Evolutionary conservation across 2,113 vertebrate genomes (phyloP), one percentile per base, ranked within the genome.

Genomic region (Rissa tridactyla): DNA sequence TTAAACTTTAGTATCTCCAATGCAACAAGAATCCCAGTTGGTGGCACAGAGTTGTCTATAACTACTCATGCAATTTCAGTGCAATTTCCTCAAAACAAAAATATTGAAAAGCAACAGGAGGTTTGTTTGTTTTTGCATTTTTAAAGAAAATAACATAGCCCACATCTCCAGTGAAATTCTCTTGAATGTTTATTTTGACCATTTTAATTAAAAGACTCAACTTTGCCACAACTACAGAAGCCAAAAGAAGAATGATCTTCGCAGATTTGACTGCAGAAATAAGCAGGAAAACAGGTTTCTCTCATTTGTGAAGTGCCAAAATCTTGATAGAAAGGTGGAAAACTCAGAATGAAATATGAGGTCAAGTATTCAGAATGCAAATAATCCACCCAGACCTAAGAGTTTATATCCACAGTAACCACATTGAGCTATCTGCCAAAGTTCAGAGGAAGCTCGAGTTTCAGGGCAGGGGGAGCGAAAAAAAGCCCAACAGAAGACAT

Each of bases 311-410:
- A 78, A 5, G 69, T 83, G 76, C 42, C 54, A 82, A 80, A 86
- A 42, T 47, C 81, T 79, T 57, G 64, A 76, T 6, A 49, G 78
- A 76, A 55, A 91, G 69, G 69, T 91, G 72, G 55, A 91, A 94
- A 65, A 72, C 29, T 44, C 44, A 30, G 27, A 93, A 79, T 22
- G 70, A 94, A 97, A 82, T 46, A 95, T 60, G 71, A 91, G 42
- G 57, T 92, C 62, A 66, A 79, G 68, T 55, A 81, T 70, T 96
- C 73, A 94, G 82, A 88, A 96, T 57, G 78, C 54, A 95, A 91
- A 94, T 94, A 96, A 95, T 93, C 84, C 80, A 82, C 42, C 34
- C 83, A 93, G 73, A 65, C 77, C 66, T 90, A 70, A 10, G 42
- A 79, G 61, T 82, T 78, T 58, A 69, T 84, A 77, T n/a, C 40